Percentiles rank a stretch among this genome's conserved stretches.
Conservation (phyloP, 2,888 invertebrate species). For the Heliconius ethilla region DNA sequence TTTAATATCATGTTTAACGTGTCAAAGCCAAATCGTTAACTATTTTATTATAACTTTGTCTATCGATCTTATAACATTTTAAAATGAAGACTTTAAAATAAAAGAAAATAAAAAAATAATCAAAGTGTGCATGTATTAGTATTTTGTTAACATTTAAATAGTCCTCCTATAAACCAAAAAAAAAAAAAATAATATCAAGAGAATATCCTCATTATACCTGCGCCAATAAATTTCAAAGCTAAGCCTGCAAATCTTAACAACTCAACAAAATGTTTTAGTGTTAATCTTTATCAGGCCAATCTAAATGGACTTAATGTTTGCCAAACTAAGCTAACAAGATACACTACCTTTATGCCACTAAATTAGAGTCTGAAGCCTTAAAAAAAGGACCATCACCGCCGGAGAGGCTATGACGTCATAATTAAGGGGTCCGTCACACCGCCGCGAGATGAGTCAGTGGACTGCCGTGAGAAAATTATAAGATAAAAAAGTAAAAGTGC, state of each 20-base stretch:
- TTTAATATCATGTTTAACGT: conserved; percentile 1
- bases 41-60: not conserved
- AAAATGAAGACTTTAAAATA: not conserved
- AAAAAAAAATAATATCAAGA: conserved; percentile 24
- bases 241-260: conserved; percentile 37
- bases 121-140: not conserved
- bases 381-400: conserved; percentile 59
- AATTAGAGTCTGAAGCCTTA: conserved; percentile 63
- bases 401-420: conserved; percentile 71
- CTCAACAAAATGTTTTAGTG: conserved; percentile 46
- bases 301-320: conserved; percentile 49
- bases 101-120: not conserved
- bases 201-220: conserved; percentile 34
- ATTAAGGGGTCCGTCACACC: conserved; percentile 67
- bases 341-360: conserved; percentile 62
- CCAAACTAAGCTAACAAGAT: conserved; percentile 56
- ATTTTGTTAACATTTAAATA: not conserved
- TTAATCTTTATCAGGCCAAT: conserved; percentile 45
- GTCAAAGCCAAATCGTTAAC: not conserved
- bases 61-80: too few relatives aligned
- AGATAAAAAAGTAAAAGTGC: conserved; percentile 78
- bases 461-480: conserved; percentile 67
- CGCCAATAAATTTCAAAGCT: conserved; percentile 32
- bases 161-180: not conserved
- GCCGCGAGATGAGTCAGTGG: conserved; percentile 66